Conservation (phyloP, 1,140 invertebrate species). For the Zophobas atratus region DNA sequence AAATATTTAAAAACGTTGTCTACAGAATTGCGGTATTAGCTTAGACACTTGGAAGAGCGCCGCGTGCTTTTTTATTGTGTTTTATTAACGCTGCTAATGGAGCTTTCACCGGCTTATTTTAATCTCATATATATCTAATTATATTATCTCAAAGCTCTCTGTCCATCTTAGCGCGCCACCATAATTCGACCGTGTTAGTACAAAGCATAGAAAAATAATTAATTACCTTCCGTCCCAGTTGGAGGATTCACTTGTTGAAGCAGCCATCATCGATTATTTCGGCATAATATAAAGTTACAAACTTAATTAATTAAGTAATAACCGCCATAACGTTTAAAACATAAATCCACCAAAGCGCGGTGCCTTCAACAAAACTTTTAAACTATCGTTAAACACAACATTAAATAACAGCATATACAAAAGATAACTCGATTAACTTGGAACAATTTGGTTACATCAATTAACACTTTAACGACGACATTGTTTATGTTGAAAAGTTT, state of each 20-base stretch:
- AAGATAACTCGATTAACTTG: conserved; percentile 27
- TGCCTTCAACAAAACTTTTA: conserved; percentile 38
- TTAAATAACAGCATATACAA: conserved; percentile 21
- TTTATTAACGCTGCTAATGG: too few relatives aligned
- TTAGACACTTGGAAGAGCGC: too few relatives aligned
- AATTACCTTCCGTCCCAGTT: conserved; percentile 59
- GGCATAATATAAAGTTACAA: conserved; percentile 31
- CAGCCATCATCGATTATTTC: conserved; percentile 46
- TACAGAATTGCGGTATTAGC: too few relatives aligned
- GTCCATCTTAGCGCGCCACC: too few relatives aligned
- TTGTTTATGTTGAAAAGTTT: conserved; percentile 28
- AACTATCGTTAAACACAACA: conserved; percentile 40
- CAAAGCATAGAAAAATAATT: conserved; percentile 32
- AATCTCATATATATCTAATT: too few relatives aligned
- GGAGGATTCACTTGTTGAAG: conserved; percentile 56
- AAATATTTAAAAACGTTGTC: too few relatives aligned
- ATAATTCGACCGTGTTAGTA: neutral
- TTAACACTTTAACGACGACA: conserved; percentile 31
- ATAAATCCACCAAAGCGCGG: conserved; percentile 21
- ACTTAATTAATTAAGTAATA: conserved; percentile 40
- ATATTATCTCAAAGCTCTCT: too few relatives aligned
- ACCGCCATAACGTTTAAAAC: conserved; percentile 34
- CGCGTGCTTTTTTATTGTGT: too few relatives aligned
- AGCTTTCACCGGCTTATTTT: too few relatives aligned
- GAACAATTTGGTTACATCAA: conserved; percentile 29